phyloP scores from a whole-genome alignment of 2,888 invertebrate species.

The Cecidostiba fungosa region DNA sequence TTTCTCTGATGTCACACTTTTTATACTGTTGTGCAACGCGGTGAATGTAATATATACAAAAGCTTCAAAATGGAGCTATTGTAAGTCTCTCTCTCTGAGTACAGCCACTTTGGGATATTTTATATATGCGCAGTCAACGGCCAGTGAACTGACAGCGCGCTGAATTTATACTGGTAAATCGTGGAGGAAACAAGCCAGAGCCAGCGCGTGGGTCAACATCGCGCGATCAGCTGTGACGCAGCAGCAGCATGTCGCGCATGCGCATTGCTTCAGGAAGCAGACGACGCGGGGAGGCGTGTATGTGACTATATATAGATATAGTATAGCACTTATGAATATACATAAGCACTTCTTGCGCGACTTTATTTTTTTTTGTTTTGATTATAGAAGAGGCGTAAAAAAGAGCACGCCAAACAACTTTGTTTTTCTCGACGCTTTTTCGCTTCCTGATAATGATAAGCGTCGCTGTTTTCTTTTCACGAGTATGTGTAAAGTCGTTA shows the following conservation, averaged over 20 bases:
- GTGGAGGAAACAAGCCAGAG: not conserved
- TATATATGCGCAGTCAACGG: not conserved
- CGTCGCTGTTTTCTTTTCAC: not conserved
- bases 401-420: not conserved
- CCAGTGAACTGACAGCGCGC: not conserved
- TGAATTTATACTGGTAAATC: slow-evolving; percentile 42
- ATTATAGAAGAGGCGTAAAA: not conserved
- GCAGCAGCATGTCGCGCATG: slow-evolving; percentile 12
- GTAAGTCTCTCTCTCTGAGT: too few species aligned
- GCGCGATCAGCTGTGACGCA: slow-evolving; percentile 63
- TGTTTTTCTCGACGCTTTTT: not conserved
- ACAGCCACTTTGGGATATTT: too few species aligned
- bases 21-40: not conserved
- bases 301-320: too few species aligned
- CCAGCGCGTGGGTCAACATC: slow-evolving; percentile 40
- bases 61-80: not conserved
- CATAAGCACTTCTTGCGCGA: not conserved
- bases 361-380: slow-evolving; percentile 30
- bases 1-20: not conserved
- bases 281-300: slow-evolving; percentile 32
- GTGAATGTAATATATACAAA: too few species aligned
- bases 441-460: not conserved
- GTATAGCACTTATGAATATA: too few species aligned
- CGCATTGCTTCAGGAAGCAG: slow-evolving; percentile 49
- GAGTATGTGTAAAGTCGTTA: not conserved